Conservation (phyloP, 2,113 vertebrate genomes). For the Poeciliopsis turrubarensis region DNA sequence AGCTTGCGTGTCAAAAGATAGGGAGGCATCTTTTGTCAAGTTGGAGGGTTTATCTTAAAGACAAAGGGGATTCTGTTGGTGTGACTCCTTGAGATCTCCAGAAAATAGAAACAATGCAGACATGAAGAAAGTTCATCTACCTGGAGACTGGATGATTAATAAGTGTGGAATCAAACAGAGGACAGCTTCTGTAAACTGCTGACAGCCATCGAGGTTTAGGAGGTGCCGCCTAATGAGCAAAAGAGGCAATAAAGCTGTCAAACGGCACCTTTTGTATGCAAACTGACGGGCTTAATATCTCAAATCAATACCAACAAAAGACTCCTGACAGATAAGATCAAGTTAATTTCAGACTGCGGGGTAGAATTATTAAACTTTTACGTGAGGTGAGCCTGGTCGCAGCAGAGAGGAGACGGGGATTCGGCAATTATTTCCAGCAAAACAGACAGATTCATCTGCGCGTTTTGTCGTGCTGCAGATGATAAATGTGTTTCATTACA, state of each 20-base stretch:
- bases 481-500: slow-evolving; percentile 83
- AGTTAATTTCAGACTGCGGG: slow-evolving; percentile 76
- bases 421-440: slow-evolving; percentile 72
- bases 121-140: slow-evolving; percentile 28
- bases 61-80: slow-evolving; percentile 45
- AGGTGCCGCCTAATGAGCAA: slow-evolving; percentile 59
- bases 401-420: slow-evolving; percentile 36
- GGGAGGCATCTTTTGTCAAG: slow-evolving; percentile 29
- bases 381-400: slow-evolving; percentile 39
- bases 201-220: slow-evolving; percentile 38
- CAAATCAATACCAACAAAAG: slow-evolving; percentile 77
- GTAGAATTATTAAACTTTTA: slow-evolving; percentile 79
- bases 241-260: slow-evolving; percentile 69
- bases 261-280: slow-evolving; percentile 55
- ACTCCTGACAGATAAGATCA: slow-evolving; percentile 77
- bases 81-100: slow-evolving; percentile 45
- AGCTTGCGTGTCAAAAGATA: slow-evolving; percentile 33
- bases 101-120: slow-evolving; percentile 45
- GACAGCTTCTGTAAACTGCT: slow-evolving; percentile 21
- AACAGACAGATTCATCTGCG: slow-evolving; percentile 72
- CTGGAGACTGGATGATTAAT: slow-evolving; percentile 56
- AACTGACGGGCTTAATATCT: slow-evolving; percentile 77
- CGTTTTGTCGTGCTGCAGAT: slow-evolving; percentile 64
- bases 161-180: slow-evolving; percentile 36
- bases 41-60: slow-evolving; percentile 41